Evolutionary conservation across 1,140 invertebrate genomes (phyloP).

Genomic region (Magallana ariakensis): DNA sequence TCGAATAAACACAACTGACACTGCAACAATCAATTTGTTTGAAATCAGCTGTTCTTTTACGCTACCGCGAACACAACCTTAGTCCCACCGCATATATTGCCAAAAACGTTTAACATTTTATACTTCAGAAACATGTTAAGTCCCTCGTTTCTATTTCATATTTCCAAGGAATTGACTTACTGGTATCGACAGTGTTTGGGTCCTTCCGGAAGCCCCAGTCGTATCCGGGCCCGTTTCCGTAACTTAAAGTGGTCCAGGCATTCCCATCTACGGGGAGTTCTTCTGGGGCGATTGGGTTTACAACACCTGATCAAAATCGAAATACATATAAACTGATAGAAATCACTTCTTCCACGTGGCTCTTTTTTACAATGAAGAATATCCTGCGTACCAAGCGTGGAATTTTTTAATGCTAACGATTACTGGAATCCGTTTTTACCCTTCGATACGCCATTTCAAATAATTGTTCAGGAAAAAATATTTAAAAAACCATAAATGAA

Average conservation of each 20-base stretch:
- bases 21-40: too few species aligned
- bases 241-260: slow-evolving; percentile 77
- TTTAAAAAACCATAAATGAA: not conserved
- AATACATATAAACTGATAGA: not conserved
- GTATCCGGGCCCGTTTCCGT: slow-evolving; percentile 78
- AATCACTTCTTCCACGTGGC: too few species aligned
- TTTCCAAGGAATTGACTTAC: slow-evolving; percentile 50
- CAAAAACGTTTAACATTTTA: too few species aligned
- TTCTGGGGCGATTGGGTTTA: slow-evolving; percentile 49
- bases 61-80: too few species aligned
- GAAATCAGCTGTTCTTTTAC: too few species aligned
- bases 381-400: too few species aligned
- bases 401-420: too few species aligned
- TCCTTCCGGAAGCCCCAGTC: slow-evolving; percentile 71
- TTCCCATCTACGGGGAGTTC: slow-evolving; percentile 59
- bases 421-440: too few species aligned
- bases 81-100: too few species aligned
- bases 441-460: too few species aligned
- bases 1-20: too few species aligned
- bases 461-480: not conserved
- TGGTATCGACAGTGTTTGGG: slow-evolving; percentile 68
- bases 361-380: too few species aligned
- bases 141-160: not conserved
- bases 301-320: slow-evolving; percentile 39
- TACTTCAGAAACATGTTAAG: not conserved